Percentiles rank a stretch among this genome's conserved stretches.
Evolutionary conservation across 2,888 invertebrate species (phyloP).

Genomic region (Theretra japonica): DNA sequence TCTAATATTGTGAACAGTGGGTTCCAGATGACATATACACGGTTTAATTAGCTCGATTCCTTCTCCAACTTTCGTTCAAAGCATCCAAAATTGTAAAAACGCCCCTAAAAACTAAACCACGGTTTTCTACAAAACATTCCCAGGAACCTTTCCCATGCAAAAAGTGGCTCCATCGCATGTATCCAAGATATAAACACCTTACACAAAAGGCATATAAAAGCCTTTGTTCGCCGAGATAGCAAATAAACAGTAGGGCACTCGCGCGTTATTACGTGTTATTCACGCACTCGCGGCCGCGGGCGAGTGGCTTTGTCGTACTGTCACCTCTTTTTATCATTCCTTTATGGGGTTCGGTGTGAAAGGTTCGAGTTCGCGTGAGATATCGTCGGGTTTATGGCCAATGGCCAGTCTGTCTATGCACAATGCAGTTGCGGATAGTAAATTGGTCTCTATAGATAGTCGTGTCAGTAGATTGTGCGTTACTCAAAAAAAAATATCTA

Average conservation of each 20-base stretch:
- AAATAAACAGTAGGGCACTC: constrained; percentile 43
- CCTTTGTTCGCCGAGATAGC: constrained; percentile 40
- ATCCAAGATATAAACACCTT: not conserved
- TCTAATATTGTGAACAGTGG: too few relatives aligned
- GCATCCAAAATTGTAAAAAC: too few relatives aligned
- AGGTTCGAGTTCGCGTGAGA: not conserved
- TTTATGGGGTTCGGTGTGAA: constrained; percentile 35
- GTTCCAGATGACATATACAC: too few relatives aligned
- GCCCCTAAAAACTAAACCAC: too few relatives aligned
- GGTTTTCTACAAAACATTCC: not conserved
- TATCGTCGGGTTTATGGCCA: not conserved
- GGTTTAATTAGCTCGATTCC: too few relatives aligned
- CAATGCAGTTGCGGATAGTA: not conserved
- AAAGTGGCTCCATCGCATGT: constrained; percentile 3
- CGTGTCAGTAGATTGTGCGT: too few relatives aligned
- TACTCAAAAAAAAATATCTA: too few relatives aligned
- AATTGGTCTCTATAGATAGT: not conserved
- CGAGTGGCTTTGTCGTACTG: constrained; percentile 47
- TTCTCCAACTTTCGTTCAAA: too few relatives aligned
- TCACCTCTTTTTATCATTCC: constrained; percentile 42
- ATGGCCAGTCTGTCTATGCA: not conserved
- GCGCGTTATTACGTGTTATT: constrained; percentile 53
- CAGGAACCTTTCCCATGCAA: not conserved
- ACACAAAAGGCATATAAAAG: constrained; percentile 33
- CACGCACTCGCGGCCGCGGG: constrained; percentile 47